Conservation (phyloP, 2,888 invertebrate species). For the Zygogramma bicolorata region DNA sequence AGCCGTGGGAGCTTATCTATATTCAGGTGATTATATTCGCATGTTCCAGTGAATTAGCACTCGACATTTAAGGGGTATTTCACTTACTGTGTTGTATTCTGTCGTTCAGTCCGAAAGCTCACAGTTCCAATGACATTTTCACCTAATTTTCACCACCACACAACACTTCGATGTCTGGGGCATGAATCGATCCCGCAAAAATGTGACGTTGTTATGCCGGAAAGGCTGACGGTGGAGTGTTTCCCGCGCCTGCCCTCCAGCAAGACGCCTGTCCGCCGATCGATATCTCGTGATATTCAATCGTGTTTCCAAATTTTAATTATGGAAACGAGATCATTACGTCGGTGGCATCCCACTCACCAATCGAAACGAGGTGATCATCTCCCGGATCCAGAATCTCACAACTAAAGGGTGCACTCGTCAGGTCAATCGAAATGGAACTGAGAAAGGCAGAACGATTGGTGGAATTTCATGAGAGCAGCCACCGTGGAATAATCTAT, state of each 20-base stretch:
- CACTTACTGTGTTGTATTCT: neutral
- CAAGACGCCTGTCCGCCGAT: constrained; percentile 53
- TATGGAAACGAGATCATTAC: neutral
- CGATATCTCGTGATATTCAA: constrained; percentile 45
- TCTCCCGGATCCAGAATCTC: neutral
- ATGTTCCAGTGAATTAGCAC: neutral
- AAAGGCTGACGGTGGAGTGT: constrained; percentile 47
- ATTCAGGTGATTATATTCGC: too few relatives aligned
- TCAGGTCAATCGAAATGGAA: too few relatives aligned
- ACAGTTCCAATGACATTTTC: neutral
- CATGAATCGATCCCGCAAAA: constrained; percentile 47
- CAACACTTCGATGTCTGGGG: constrained; percentile 9
- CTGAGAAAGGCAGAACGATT: neutral
- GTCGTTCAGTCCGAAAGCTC: neutral
- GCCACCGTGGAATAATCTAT: too few relatives aligned
- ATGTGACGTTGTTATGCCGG: constrained; percentile 29
- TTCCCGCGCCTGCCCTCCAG: constrained; percentile 38
- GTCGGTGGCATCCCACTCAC: neutral
- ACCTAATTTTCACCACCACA: neutral
- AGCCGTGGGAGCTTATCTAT: too few relatives aligned
- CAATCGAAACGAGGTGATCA: neutral
- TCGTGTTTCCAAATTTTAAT: constrained; percentile 22
- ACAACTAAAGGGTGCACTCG: too few relatives aligned
- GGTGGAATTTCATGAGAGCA: too few relatives aligned
- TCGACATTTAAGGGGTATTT: neutral